Base-by-base conservation (phyloP, 2,888 invertebrate genomes). In the Macrophya alboannulata region DNA sequence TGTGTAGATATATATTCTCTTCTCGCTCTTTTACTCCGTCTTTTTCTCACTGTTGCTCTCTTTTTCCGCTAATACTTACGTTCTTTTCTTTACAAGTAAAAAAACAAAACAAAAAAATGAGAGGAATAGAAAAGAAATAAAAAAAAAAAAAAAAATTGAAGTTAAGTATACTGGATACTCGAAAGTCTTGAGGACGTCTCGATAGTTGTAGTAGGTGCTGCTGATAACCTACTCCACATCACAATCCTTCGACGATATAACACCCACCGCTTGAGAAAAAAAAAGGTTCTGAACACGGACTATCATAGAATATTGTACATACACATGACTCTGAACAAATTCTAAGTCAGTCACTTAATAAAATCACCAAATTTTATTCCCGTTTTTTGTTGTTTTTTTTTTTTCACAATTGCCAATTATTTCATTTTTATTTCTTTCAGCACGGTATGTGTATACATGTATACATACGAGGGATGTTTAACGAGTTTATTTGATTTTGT, bases 161-260 rank as follows among this genome's bases (percentile, higher is more conserved):
- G 43, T 62, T 25, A 21, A 79, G 55, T 17, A n/a, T n/a, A 40
- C 17, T 25, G n/a, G 10, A 21, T n/a, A 51, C 59, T 62, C 59
- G 17, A 86, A 72, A 37, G 74, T 17, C 31, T 86, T 31, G 85
- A 89, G 88, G 88, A 88, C 86, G 85, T 88, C 88, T 90, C 87
- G 89, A 88, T 88, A 88, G 87, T 87, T 88, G 86, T 62, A 86
- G 86, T 89, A 89, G 89, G 89, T 88, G 90, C 88, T 87, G 89
- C 88, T 88, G 87, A 89, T 21, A 68, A 83, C 68, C 82, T 43
- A 65, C 65, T 82, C 82, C 83, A 71, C 43, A n/a, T 71, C 83
- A 83, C 68, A 48, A 68, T 83, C 65, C 83, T 83, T 48, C 68
- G 48, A 51, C 83, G 83, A 71, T 12, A 81, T 21, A 81, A 59